Percentiles rank a stretch among this genome's conserved stretches.
Conservation (phyloP, 1,140 invertebrate species). For the Andrena cerasifolii region DNA sequence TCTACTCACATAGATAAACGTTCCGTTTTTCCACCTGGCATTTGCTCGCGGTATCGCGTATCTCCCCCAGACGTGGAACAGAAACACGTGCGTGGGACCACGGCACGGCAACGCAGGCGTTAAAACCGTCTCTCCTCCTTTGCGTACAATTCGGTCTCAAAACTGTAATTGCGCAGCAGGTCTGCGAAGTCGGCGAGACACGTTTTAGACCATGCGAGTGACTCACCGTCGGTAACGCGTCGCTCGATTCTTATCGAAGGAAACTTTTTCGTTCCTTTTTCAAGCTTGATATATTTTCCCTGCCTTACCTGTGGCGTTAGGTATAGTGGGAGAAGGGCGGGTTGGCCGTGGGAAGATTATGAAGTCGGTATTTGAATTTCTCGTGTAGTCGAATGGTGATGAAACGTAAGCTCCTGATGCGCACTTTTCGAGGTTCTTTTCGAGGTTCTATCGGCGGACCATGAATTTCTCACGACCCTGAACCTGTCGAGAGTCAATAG, state of each 20-base stretch:
- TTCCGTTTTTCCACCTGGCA: slow-evolving; percentile 26
- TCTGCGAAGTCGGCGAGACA: background rate
- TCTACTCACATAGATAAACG: background rate
- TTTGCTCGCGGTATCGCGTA: background rate
- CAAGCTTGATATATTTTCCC: background rate
- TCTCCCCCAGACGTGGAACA: background rate
- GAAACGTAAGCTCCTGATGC: background rate
- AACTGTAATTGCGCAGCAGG: background rate
- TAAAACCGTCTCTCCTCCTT: no score
- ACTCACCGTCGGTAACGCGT: background rate
- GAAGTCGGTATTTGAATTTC: no score
- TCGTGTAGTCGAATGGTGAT: no score
- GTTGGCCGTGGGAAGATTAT: background rate
- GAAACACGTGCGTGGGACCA: background rate
- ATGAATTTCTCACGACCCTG: slow-evolving; percentile 17
- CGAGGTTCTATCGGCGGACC: no score
- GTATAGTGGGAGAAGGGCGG: no score
- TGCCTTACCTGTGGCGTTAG: background rate
- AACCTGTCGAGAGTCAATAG: slow-evolving; percentile 1
- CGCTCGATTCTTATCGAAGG: background rate
- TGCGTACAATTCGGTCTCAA: background rate
- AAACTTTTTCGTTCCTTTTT: background rate
- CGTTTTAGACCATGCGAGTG: background rate
- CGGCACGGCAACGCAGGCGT: no score
- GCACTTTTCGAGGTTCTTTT: background rate